A percentile compares a stretch with the other conserved stretches of the same genome.
Conservation (phyloP, 2,797 vertebrate genomes). For the Lagodon rhomboides region DNA sequence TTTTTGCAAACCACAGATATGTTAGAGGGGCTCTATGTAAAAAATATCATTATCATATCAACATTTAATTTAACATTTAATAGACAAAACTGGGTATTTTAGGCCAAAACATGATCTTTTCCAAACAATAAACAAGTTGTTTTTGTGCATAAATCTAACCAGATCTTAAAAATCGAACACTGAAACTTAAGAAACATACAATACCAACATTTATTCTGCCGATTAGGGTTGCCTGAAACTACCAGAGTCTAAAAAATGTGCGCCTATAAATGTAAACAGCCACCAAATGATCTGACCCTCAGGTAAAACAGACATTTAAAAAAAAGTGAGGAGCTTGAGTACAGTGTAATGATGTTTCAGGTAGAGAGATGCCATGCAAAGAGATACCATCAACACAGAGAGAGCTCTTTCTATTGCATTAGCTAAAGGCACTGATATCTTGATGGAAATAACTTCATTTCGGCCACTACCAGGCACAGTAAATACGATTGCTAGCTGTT, state of each 20-base stretch:
- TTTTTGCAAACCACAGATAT: too few relatives aligned
- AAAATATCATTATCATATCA: too few relatives aligned
- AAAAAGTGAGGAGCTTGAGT: conserved; percentile 72
- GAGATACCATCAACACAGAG: conserved; percentile 79
- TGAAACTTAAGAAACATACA: too few relatives aligned
- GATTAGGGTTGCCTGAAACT: conserved; percentile 2
- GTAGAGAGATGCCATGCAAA: conserved; percentile 75
- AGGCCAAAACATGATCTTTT: too few relatives aligned
- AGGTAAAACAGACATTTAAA: conserved; percentile 73
- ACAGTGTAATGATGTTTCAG: conserved; percentile 81
- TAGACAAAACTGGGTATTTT: too few relatives aligned
- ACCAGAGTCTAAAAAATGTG: conserved; percentile 20
- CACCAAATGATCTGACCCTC: conserved; percentile 37
- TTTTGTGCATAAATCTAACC: too few relatives aligned
- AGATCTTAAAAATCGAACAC: too few relatives aligned
- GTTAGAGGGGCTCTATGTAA: too few relatives aligned
- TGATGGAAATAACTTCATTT: conserved; percentile 85
- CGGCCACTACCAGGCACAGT: conserved; percentile 72
- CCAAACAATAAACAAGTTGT: too few relatives aligned
- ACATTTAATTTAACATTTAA: too few relatives aligned
- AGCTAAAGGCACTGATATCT: conserved; percentile 82
- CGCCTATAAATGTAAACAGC: conserved; percentile 18
- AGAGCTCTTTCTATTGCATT: conserved; percentile 76
- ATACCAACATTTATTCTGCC: too few relatives aligned
- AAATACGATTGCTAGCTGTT: conserved; percentile 85